Evolutionary conservation across 2,797 vertebrate genomes (phyloP).

Genomic region (Remorina albescens): DNA sequence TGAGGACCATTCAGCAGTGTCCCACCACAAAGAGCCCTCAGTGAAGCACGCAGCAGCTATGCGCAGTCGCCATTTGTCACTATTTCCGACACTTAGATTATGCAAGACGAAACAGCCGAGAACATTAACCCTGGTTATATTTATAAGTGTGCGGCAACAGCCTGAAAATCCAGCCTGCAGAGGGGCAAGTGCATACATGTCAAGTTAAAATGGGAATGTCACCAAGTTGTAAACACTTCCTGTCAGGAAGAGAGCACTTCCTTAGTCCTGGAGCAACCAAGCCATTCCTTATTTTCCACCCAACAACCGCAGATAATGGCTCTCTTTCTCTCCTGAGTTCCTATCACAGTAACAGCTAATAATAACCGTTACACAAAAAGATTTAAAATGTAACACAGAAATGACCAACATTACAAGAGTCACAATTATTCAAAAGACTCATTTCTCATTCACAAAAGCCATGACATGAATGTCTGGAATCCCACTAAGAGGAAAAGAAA

Average conservation of each 20-base stretch:
- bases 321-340: conserved; percentile 15
- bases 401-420: neutral
- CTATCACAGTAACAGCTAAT: conserved; percentile 11
- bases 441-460: conserved; percentile 42
- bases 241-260: conserved; percentile 88
- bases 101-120: conserved; percentile 39
- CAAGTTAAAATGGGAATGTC: conserved; percentile 87
- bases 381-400: neutral
- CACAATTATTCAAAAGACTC: neutral
- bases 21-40: conserved; percentile 38
- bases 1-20: conserved; percentile 25
- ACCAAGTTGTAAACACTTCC: conserved; percentile 89
- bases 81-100: conserved; percentile 48
- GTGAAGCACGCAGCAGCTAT: conserved; percentile 20
- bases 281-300: conserved; percentile 74
- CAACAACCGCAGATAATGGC: conserved; percentile 68
- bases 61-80: conserved; percentile 42
- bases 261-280: conserved; percentile 84
- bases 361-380: conserved; percentile 17
- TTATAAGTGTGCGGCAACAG: conserved; percentile 56
- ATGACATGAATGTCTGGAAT: conserved; percentile 42
- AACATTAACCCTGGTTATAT: conserved; percentile 59
- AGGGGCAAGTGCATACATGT: conserved; percentile 77
- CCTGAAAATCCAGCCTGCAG: conserved; percentile 62
- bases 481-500: conserved; percentile 47